Percentiles rank a stretch among this genome's conserved stretches.
phyloP scores from a whole-genome alignment of 2,113 vertebrate genomes.

The Coracopsis vasa region DNA sequence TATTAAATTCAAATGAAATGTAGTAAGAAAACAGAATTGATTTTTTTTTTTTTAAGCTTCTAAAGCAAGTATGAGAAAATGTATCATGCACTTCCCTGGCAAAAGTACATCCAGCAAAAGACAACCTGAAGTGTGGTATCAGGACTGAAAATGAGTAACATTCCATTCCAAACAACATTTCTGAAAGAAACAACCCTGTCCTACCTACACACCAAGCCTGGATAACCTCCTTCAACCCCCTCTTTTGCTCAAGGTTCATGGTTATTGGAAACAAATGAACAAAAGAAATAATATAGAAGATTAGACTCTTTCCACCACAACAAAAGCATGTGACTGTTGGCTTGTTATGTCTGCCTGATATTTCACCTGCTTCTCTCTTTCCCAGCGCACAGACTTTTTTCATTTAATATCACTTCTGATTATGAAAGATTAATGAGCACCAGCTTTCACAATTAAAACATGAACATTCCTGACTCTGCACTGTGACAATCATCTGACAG shows the following conservation, averaged over 20 bases:
- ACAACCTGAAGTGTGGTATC: background rate
- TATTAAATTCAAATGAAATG: background rate
- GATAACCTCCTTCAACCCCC: background rate
- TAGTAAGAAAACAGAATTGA: background rate
- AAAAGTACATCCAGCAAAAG: background rate
- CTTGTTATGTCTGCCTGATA: background rate
- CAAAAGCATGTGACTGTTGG: background rate
- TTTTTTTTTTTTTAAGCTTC: background rate
- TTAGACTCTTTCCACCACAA: background rate
- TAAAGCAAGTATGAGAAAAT: background rate
- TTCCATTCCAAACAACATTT: background rate
- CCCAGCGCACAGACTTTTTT: no score
- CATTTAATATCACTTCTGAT: background rate
- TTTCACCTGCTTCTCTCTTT: background rate
- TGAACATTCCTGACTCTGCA: background rate
- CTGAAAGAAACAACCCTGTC: background rate
- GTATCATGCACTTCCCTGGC: background rate
- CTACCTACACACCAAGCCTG: background rate
- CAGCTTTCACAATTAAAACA: background rate
- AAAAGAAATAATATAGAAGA: background rate
- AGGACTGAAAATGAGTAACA: background rate
- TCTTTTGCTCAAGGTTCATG: background rate
- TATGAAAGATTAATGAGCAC: background rate
- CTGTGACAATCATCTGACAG: background rate
- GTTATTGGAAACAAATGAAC: background rate